Evolutionary conservation across 2,113 vertebrate genomes (phyloP).

Genomic region (human (Homo sapiens)): DNA sequence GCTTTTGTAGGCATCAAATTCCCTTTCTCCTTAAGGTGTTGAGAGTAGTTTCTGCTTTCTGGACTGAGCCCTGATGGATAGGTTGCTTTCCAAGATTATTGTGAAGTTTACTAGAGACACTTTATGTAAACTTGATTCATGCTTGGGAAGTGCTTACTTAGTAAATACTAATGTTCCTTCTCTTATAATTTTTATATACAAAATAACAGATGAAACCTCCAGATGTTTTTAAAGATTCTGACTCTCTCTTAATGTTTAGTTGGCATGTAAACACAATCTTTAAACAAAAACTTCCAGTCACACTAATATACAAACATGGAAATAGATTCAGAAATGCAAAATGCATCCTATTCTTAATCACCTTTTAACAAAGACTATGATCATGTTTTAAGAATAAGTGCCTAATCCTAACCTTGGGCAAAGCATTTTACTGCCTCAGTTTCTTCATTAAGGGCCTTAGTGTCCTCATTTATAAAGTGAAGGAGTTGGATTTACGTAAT

Average conservation of each 20-base stretch:
- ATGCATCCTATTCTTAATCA: background rate
- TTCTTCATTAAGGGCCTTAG: background rate
- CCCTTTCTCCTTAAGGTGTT: background rate
- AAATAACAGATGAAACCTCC: background rate
- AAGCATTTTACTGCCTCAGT: background rate
- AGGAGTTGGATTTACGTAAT: background rate
- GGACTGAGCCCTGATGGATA: background rate
- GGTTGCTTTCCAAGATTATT: background rate
- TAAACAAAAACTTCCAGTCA: background rate
- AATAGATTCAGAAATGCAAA: background rate
- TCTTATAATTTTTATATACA: background rate
- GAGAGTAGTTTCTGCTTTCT: background rate
- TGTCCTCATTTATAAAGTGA: background rate
- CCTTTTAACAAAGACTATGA: background rate
- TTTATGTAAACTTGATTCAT: background rate
- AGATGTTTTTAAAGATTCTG: constrained; percentile 11
- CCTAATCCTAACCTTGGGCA: background rate
- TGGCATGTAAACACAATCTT: background rate
- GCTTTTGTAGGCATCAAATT: background rate
- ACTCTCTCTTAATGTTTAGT: background rate
- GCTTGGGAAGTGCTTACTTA: background rate
- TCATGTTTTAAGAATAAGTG: background rate
- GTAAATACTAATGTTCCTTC: background rate
- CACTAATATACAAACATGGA: background rate
- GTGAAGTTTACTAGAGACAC: background rate